These are phyloP conservation scores for Agapornis canus DNA, from an alignment of 2,797 vertebrate species.

Conservation along the genomic window DNA sequence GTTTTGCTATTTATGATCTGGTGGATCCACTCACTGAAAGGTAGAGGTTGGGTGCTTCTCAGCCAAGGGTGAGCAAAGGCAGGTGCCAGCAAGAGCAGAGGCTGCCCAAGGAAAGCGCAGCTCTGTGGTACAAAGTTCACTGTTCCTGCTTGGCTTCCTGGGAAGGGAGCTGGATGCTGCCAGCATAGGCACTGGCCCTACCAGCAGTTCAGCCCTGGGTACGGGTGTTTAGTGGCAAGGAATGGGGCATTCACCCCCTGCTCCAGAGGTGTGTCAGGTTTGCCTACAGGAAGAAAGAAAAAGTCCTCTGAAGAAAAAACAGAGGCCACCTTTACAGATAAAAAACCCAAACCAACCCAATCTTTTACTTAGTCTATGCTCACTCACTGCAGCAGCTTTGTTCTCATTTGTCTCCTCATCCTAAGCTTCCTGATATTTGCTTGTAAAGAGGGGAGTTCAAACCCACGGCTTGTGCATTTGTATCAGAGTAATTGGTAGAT, in stretches of 20 bases:
- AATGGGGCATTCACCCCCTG: fast-evolving
- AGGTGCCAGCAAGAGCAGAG: fast-evolving
- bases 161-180: fast-evolving
- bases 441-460: background rate
- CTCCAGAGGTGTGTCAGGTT: background rate
- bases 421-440: background rate
- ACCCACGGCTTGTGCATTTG: fast-evolving
- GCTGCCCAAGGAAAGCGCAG: fast-evolving
- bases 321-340: background rate
- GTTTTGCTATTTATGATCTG: fast-evolving
- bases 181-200: fast-evolving
- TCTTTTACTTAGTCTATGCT: background rate
- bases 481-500: background rate
- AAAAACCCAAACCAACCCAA: background rate
- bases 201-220: fast-evolving
- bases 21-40: no score
- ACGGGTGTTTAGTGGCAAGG: fast-evolving
- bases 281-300: background rate
- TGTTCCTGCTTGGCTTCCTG: fast-evolving
- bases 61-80: fast-evolving
- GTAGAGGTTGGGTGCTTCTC: background rate
- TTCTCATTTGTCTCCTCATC: background rate
- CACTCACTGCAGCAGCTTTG: background rate
- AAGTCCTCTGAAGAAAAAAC: background rate
- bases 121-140: fast-evolving